Base-by-base conservation (phyloP, 2,888 invertebrate genomes). In the Tetrapedia diversipes region DNA sequence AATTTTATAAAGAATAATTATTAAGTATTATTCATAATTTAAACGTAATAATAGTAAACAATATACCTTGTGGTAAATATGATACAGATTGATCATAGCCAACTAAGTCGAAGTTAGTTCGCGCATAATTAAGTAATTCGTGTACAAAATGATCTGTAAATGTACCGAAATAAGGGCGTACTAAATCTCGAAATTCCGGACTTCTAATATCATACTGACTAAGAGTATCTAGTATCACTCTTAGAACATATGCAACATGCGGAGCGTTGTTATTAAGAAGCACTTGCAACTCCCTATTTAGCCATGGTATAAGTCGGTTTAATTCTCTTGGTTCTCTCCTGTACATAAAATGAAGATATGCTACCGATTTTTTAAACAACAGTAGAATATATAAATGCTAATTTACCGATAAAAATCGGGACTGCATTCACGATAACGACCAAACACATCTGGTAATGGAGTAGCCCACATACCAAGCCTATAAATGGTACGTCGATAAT, bases 111-210 rank as follows among this genome's bases (percentile, higher is more conserved):
- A 95, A 97, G 0, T 97, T 97, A 14, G 97, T 97, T 34, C 96
- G 94, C 39, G 98, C 97, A 92, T 96, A 98, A 90, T 95, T 95
- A 86, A 95, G 95, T 76, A 98, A 94, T 89, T 98, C 98, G 90
- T 98, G 98, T 39, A 97, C 94, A 90, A 98, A 98, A 91, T 98
- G 98, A 71, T 95, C 94, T 0, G 97, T 96, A 82, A 95, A 93
- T 0, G 93, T 92, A 24, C 95, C 95, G 77, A 98, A 93, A 89
- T 95, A 96, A 16, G 95, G 94, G 34, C 93, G 93, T 63, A 98
- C 91, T 16, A 94, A 93, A 49, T 95, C 94, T 45, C 95, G 94
- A 92, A 98, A 97, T 86, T 95, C 95, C 10, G 93, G 89, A 74
- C 95, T 95, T 81, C 93, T 93, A 77, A 96, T 93, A 87, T 96